Base-by-base conservation (phyloP, 2,888 invertebrate genomes). In the Erebia epiphron region DNA sequence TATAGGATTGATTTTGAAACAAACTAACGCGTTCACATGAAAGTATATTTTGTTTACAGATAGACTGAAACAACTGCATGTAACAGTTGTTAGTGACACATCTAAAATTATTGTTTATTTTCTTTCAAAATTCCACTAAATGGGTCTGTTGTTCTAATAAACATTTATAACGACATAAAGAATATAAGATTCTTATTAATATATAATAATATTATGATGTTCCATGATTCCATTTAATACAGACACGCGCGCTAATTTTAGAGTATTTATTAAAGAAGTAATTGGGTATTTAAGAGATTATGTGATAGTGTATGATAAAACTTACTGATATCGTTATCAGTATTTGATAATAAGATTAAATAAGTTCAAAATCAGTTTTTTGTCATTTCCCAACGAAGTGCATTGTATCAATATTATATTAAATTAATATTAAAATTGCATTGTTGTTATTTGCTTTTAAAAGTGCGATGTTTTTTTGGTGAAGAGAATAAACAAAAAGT, bases 21-120 rank as follows among this genome's bases (percentile, higher is more conserved):
- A 88, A 86, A 84, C 80, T 82, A 52, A 71, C 35, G 58, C 82
- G 83, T 86, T 88, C 83, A 83, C 85, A 83, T 82, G 80, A 83
- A 85, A 86, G 83, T 86, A 65, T 73, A 35, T 35, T 35, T 68
- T 73, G 64, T 66, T 66, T 57, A 57, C 69, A 43, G 68, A 71
- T 54, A 61, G 18, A 46, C 43, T 67, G 61, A 21, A 52, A 56
- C 57, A 65, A 69, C 16, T 68, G 14, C 14, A 43, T 66, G 14
- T 43, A 43, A 52, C 35, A 16, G 54, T 64, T 35, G 21, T n/a
- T 21, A 61, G 1, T 26, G 1, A 61, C 10, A 41, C 10, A 2
- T 11, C 7, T 14, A 35, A 52, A 14, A 52, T 52, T 16, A n/a
- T 46, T 46, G 11, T 46, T 46, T n/a, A n/a, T n/a, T 43, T 52